Evolutionary conservation across 2,888 invertebrate species (phyloP).

Genomic region (Achlya flavicornis): DNA sequence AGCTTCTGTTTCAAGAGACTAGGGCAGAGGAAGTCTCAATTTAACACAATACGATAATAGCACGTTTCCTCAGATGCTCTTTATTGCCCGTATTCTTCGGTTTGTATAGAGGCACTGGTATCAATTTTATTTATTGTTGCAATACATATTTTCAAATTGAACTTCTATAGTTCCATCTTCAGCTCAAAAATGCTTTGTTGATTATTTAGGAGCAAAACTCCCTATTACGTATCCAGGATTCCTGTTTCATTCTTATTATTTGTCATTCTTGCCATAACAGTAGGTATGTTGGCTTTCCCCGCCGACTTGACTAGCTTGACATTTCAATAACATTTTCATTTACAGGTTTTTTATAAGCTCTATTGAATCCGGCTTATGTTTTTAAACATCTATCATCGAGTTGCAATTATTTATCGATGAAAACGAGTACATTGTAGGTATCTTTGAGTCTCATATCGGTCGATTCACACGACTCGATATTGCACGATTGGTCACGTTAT

Average conservation of each 20-base stretch:
- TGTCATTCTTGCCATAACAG: no score
- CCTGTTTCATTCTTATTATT: no score
- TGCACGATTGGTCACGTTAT: slow-evolving; percentile 17
- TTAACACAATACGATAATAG: slow-evolving; percentile 62
- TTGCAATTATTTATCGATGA: not conserved
- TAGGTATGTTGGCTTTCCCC: no score
- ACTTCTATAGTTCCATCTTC: not conserved
- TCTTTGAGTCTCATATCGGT: not conserved
- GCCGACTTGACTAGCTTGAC: no score
- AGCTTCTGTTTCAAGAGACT: slow-evolving; percentile 27
- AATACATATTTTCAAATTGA: not conserved
- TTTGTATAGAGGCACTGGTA: slow-evolving; percentile 1
- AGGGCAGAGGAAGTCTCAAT: slow-evolving; percentile 67
- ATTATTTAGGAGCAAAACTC: no score
- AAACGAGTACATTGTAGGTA: not conserved
- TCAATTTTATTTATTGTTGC: not conserved
- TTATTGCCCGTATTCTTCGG: slow-evolving; percentile 48
- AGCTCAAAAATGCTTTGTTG: not conserved
- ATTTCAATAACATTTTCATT: no score
- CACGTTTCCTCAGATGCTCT: slow-evolving; percentile 34
- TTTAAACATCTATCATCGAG: not conserved
- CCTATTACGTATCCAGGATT: no score
- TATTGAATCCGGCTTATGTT: not conserved
- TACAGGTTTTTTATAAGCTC: no score
- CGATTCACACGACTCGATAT: slow-evolving; percentile 4